Percentiles rank a stretch among this genome's conserved stretches.
phyloP scores from a whole-genome alignment of 2,797 vertebrate species.

The Eulemur albifrons region DNA sequence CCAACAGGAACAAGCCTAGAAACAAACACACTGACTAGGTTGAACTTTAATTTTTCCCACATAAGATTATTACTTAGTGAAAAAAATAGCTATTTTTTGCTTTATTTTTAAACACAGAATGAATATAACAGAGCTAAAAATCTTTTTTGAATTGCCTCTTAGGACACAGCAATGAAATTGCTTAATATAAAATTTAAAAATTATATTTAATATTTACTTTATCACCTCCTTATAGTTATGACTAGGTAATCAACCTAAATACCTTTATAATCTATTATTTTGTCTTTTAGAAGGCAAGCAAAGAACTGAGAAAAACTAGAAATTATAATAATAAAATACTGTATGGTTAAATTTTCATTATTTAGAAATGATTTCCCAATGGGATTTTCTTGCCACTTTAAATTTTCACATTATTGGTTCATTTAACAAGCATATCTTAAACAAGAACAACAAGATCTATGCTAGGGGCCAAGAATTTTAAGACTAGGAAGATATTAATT shows the following conservation, averaged over 20 bases:
- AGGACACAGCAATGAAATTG: background rate
- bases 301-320: conserved; percentile 34
- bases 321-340: conserved; percentile 8
- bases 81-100: background rate
- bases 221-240: conserved; percentile 15
- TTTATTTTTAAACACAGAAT: conserved; percentile 42
- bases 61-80: background rate
- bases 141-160: background rate
- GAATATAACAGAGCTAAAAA: conserved; percentile 10
- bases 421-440: conserved; percentile 2
- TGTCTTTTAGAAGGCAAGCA: conserved; percentile 1
- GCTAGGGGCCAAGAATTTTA: background rate
- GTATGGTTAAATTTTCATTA: conserved; percentile 7
- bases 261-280: conserved; percentile 1
- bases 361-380: background rate
- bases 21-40: background rate
- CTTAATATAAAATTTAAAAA: conserved; percentile 43
- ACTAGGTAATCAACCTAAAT: background rate
- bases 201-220: conserved; percentile 15
- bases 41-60: conserved; percentile 33
- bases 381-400: background rate
- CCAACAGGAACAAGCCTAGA: conserved; percentile 48
- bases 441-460: background rate
- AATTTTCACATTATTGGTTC: background rate
- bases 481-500: background rate